Evolutionary conservation across 2,113 vertebrate species (phyloP), one percentile per base, ranked within the genome.

Genomic region (Globicephala melas): DNA sequence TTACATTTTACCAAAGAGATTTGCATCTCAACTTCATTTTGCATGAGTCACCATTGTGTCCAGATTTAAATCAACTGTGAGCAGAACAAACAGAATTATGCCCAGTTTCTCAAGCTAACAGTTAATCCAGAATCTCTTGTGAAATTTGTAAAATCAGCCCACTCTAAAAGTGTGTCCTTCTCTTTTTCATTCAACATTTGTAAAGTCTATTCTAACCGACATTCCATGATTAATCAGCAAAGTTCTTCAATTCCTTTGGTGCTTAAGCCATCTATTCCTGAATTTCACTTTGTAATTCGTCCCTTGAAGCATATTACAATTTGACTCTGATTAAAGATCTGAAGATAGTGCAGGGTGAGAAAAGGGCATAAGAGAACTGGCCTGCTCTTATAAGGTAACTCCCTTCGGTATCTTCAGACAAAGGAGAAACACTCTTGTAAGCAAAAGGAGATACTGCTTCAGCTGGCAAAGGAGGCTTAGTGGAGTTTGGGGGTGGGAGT

Each of bases 21-120:
- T 79, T 96, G 55, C 47, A 31, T 93, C 58, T 74, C 60, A 81
- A 33, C 53, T 94, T 96, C 28, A 23, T 55, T 92, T 94, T 81
- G 5, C 25, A 6, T 71, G 28, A 74, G 17, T 68, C 36, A 41
- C 53, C 44, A 47, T 33, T 90, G 44, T 91, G 63, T 73, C 60
- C 53, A 87, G 41, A 91, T 93, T 93, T 77, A 8, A 70, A 44
- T 81, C n/a, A 73, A 25, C 38, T 31, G 79, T 79, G 47, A 84
- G 38, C 55, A 93, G 63, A 94, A 41, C 36, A 93, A 90, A 91
- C 8, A 71, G 10, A 63, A 73, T 91, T 82, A 93, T 58, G 63
- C 6, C 63, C 87, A 94, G 26, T 33, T 94, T 92, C 26, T 89
- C 38, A 73, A 94, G 12, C 63, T 82, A 62, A 63, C 44, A 68